These are phyloP conservation scores for Leucania comma DNA, from an alignment of 2,888 invertebrate genomes.

Conservation along the genomic window DNA sequence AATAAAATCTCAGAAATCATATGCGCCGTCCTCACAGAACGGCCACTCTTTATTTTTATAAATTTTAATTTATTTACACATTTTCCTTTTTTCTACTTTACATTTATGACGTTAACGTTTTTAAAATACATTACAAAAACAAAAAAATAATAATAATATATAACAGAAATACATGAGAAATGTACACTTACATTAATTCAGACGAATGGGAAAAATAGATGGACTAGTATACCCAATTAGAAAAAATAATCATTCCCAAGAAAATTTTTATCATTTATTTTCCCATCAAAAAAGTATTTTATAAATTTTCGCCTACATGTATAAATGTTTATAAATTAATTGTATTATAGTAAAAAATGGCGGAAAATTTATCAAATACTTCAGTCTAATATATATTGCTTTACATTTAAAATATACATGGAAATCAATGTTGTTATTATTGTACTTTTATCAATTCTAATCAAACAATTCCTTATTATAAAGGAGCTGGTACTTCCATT, in stretches of 20 bases:
- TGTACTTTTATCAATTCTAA: constrained; percentile 81
- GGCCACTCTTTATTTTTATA: constrained; percentile 89
- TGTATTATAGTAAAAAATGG: constrained; percentile 77
- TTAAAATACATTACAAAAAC: constrained; percentile 90
- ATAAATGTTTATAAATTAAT: constrained; percentile 80
- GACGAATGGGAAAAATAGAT: constrained; percentile 82
- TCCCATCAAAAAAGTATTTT: constrained; percentile 81
- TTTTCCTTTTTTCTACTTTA: constrained; percentile 89
- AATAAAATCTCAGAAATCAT: constrained; percentile 68
- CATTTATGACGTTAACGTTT: constrained; percentile 89
- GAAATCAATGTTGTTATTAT: constrained; percentile 77
- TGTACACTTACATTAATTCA: constrained; percentile 84
- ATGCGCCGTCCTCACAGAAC: constrained; percentile 87
- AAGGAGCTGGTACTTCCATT: constrained; percentile 64
- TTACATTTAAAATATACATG: constrained; percentile 87
- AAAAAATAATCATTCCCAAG: constrained; percentile 85
- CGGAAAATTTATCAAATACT: constrained; percentile 86
- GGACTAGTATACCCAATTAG: constrained; percentile 89
- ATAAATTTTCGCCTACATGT: constrained; percentile 84
- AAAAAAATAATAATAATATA: constrained; percentile 79
- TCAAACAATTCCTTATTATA: constrained; percentile 84
- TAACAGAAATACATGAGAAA: constrained; percentile 87
- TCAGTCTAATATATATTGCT: constrained; percentile 89
- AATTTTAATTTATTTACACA: constrained; percentile 91
- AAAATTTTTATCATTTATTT: constrained; percentile 71